These are phyloP conservation scores for Pseudorasbora parva DNA, from an alignment of 2,113 vertebrate genomes.

Conservation along the genomic window DNA sequence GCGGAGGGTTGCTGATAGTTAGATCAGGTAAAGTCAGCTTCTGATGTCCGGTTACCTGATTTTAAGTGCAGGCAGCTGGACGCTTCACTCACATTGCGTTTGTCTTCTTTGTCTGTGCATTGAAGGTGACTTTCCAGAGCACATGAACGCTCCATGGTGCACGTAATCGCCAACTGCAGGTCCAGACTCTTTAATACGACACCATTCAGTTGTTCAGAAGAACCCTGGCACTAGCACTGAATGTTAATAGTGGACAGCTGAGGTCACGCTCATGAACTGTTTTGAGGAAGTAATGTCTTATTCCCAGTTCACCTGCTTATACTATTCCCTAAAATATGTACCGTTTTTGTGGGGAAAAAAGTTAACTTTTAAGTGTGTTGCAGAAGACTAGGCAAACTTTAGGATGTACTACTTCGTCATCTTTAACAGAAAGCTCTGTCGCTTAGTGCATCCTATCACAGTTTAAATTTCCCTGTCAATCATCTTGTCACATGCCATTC, in stretches of 20 bases:
- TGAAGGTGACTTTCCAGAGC: slow-evolving; percentile 44
- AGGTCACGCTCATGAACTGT: not conserved
- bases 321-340: too few species aligned
- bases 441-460: too few species aligned
- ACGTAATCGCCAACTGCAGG: not conserved
- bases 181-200: slow-evolving; percentile 21
- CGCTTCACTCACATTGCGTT: not conserved
- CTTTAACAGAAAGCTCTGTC: too few species aligned
- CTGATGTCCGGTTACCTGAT: not conserved
- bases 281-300: not conserved
- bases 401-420: too few species aligned
- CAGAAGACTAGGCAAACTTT: too few species aligned
- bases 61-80: not conserved
- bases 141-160: not conserved
- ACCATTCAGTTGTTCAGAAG: not conserved
- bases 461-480: too few species aligned
- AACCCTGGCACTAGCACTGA: not conserved
- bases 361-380: too few species aligned
- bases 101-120: not conserved
- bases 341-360: too few species aligned
- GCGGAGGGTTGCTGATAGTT: not conserved
- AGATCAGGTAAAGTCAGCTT: not conserved
- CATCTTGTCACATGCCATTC: too few species aligned
- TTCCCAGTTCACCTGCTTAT: too few species aligned
- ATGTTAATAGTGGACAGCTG: slow-evolving; percentile 6